A percentile compares a stretch with the other conserved stretches of the same genome.
Evolutionary conservation across 2,797 vertebrate species (phyloP).

Genomic region (Borostomias antarcticus): DNA sequence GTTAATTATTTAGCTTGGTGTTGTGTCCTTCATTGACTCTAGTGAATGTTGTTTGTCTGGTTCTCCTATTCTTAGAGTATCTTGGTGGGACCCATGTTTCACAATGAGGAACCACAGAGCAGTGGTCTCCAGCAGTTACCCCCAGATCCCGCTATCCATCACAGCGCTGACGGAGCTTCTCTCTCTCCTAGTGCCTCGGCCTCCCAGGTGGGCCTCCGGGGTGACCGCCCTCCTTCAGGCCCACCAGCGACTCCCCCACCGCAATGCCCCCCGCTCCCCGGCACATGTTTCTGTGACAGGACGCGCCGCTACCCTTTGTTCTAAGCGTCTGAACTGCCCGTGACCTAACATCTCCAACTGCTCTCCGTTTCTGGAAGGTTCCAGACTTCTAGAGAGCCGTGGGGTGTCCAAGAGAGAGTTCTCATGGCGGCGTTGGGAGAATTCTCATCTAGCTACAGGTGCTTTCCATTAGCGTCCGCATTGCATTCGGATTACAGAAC

Average conservation of each 20-base stretch:
- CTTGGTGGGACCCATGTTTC: neutral
- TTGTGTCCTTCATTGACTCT: too few species aligned
- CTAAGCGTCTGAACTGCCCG: constrained; percentile 20
- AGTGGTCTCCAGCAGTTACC: constrained; percentile 17
- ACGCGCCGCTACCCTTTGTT: constrained; percentile 5
- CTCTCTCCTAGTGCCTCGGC: neutral
- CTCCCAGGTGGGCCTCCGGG: constrained; percentile 19
- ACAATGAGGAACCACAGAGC: neutral
- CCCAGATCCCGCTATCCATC: constrained; percentile 40
- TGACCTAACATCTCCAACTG: constrained; percentile 25
- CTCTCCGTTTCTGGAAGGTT: neutral
- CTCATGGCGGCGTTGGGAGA: neutral
- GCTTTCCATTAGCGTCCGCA: constrained; percentile 43
- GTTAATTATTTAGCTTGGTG: neutral
- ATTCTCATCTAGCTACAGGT: constrained; percentile 39
- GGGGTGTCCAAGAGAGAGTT: constrained; percentile 9
- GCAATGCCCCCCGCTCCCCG: neutral
- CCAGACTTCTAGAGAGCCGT: neutral
- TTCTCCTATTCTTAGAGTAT: neutral
- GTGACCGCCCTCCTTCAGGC: constrained; percentile 12
- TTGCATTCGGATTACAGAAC: constrained; percentile 29
- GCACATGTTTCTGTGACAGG: constrained; percentile 7
- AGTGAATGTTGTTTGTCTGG: neutral
- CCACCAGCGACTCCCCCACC: constrained; percentile 16
- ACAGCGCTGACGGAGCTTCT: constrained; percentile 13